Evolutionary conservation across 2,797 vertebrate species (phyloP).

Genomic region (Lacerta viridis): DNA sequence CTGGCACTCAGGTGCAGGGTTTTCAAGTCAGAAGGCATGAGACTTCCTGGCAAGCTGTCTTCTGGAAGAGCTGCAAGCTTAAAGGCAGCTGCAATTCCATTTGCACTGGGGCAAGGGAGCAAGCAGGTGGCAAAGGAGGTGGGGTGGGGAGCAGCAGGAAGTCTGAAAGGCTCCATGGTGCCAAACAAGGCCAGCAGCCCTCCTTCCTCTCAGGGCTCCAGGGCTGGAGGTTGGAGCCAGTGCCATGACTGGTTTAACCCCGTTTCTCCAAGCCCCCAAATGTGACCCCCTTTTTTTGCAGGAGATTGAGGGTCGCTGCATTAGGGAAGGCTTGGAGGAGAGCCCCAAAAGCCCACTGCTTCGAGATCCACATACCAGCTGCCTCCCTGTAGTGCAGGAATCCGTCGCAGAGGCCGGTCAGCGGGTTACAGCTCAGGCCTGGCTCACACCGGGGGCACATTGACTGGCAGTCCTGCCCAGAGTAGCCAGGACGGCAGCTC

Average conservation of each 20-base stretch:
- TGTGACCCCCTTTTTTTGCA: no score
- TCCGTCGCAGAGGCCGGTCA: constrained; percentile 34
- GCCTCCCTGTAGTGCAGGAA: constrained; percentile 17
- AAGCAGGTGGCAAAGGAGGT: no score
- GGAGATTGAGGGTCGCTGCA: not conserved
- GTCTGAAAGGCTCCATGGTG: not conserved
- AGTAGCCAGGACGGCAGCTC: constrained; percentile 26
- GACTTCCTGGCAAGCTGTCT: not conserved
- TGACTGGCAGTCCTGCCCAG: constrained; percentile 36
- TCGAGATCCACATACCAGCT: not conserved
- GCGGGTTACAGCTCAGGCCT: constrained; percentile 35
- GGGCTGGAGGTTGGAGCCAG: not conserved
- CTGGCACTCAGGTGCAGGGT: not conserved
- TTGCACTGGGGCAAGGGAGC: no score
- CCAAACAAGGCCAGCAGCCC: no score
- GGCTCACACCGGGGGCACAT: constrained; percentile 25
- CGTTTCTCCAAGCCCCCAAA: not conserved
- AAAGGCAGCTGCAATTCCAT: no score
- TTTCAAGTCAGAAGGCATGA: not conserved
- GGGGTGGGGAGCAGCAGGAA: not conserved
- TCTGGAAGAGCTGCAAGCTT: not conserved
- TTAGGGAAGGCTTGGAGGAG: not conserved
- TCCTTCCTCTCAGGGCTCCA: not conserved
- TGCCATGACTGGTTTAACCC: not conserved
- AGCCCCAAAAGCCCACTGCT: not conserved